A percentile compares a stretch with the other conserved stretches of the same genome.
Evolutionary conservation across 1,140 invertebrate genomes (phyloP).

Genomic region (Lethocerus indicus): DNA sequence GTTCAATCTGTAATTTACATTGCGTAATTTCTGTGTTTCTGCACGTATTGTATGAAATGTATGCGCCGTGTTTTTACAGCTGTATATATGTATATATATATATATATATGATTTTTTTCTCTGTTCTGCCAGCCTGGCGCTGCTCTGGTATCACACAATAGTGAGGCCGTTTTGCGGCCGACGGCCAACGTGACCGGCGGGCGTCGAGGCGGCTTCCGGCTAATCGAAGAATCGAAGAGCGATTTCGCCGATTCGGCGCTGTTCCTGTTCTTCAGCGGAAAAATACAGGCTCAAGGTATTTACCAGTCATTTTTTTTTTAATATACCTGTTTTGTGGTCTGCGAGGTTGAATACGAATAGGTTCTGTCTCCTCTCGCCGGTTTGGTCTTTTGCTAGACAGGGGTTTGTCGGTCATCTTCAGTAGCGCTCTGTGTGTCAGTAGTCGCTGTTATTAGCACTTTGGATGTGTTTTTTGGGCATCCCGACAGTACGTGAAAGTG

Average conservation of each 20-base stretch:
- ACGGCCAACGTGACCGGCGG: slow-evolving; percentile 41
- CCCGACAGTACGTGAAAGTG: too few relatives aligned
- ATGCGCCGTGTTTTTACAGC: too few relatives aligned
- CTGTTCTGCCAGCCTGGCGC: slow-evolving; percentile 32
- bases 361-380: too few relatives aligned
- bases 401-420: too few relatives aligned
- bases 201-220: slow-evolving; percentile 36
- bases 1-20: too few relatives aligned
- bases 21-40: too few relatives aligned
- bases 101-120: slow-evolving; percentile 3
- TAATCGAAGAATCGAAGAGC: slow-evolving; percentile 36
- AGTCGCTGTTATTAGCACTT: too few relatives aligned
- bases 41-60: too few relatives aligned
- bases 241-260: slow-evolving; percentile 46
- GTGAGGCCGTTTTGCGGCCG: slow-evolving; percentile 50
- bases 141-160: slow-evolving; percentile 60
- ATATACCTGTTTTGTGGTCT: not conserved
- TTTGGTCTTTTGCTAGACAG: too few relatives aligned
- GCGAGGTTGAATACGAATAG: too few relatives aligned
- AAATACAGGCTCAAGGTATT: slow-evolving; percentile 43
- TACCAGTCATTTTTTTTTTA: not conserved
- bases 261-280: slow-evolving; percentile 51
- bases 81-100: not conserved
- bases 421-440: too few relatives aligned
- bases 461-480: too few relatives aligned